Evolutionary conservation across 2,113 vertebrate species (phyloP).

Genomic region (Ranitomeya variabilis): DNA sequence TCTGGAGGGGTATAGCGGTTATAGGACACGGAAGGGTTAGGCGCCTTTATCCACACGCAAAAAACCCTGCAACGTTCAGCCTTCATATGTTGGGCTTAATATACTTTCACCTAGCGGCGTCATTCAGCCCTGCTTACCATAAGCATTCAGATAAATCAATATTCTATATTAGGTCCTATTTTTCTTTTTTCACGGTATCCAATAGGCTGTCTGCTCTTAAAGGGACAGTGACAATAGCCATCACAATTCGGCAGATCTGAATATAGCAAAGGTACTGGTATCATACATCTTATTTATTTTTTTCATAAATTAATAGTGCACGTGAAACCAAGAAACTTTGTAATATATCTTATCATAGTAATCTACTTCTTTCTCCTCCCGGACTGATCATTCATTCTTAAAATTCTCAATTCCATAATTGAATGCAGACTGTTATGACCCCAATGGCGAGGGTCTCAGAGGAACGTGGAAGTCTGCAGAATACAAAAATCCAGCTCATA

Average conservation of each 20-base stretch:
- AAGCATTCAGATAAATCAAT: neutral
- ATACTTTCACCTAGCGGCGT: conserved; percentile 5
- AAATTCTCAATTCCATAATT: too few species aligned
- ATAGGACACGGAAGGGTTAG: neutral
- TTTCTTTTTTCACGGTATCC: neutral
- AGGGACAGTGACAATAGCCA: neutral
- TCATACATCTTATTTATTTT: too few species aligned
- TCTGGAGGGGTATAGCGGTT: neutral
- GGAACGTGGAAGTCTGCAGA: too few species aligned
- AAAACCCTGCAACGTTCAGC: neutral
- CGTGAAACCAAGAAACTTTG: too few species aligned
- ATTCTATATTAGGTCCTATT: neutral
- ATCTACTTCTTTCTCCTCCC: too few species aligned
- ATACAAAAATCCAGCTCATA: too few species aligned
- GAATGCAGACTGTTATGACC: too few species aligned
- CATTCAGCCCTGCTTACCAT: neutral
- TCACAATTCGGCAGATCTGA: neutral
- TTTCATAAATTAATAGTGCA: too few species aligned
- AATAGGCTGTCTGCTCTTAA: neutral
- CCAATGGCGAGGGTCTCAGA: too few species aligned
- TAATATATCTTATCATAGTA: too few species aligned
- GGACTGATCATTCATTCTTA: too few species aligned
- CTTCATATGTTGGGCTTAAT: neutral
- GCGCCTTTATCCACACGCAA: neutral
- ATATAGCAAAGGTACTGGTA: neutral